Evolutionary conservation across 2,888 invertebrate species (phyloP).

Genomic region (Serrognathus titanus): DNA sequence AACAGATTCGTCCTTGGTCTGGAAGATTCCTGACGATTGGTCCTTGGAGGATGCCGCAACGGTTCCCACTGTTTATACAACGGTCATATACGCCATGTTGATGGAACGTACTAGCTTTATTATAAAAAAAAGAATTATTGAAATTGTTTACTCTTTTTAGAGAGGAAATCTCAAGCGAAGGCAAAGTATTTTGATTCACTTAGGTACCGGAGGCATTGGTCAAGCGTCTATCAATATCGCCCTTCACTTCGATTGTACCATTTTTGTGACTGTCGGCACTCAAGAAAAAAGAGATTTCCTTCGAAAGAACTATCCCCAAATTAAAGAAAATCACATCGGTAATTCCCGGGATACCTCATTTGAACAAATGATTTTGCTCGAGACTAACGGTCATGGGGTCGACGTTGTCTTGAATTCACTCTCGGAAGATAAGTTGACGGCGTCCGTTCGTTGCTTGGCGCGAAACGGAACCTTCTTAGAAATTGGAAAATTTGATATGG

Average conservation of each 20-base stretch:
- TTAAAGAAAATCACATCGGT: too few species aligned
- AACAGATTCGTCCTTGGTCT: constrained; percentile 54
- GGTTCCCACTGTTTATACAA: constrained; percentile 70
- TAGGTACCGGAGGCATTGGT: constrained; percentile 68
- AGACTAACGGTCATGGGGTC: constrained; percentile 84
- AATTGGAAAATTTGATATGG: constrained; percentile 80
- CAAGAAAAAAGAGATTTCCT: constrained; percentile 78
- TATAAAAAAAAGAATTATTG: not conserved
- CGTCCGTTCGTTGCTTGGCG: constrained; percentile 60
- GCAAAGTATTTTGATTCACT: constrained; percentile 51
- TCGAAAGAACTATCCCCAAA: too few species aligned
- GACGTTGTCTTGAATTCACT: constrained; percentile 88
- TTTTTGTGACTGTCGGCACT: constrained; percentile 88
- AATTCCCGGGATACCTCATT: too few species aligned
- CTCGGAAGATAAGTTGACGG: constrained; percentile 82
- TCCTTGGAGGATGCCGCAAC: constrained; percentile 71
- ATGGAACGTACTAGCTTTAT: constrained; percentile 30
- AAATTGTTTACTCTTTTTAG: too few species aligned
- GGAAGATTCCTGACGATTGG: constrained; percentile 71
- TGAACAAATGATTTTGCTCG: constrained; percentile 76
- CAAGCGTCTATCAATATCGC: constrained; percentile 70
- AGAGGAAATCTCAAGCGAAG: constrained; percentile 18
- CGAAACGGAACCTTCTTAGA: constrained; percentile 69
- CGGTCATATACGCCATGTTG: constrained; percentile 52
- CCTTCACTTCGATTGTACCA: constrained; percentile 61